Evolutionary conservation across 1,140 invertebrate species (phyloP).

Genomic region (Metopolophium dirhodum): DNA sequence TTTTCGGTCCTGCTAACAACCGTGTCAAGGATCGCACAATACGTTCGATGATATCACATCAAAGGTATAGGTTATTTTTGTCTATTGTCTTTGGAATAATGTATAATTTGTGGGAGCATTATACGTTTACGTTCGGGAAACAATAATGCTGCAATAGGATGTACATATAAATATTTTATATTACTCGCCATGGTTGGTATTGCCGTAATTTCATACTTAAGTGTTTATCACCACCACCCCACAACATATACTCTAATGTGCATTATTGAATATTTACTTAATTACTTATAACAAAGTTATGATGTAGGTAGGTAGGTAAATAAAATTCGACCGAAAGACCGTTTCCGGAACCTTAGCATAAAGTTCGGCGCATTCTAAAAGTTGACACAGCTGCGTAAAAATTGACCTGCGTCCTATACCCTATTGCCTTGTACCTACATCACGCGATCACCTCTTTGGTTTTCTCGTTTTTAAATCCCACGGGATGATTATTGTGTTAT

Average conservation of each 20-base stretch:
- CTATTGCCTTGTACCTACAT: neutral
- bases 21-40: constrained; percentile 40
- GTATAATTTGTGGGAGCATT: neutral
- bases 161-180: neutral
- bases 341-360: no score
- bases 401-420: no score
- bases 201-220: no score
- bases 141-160: neutral
- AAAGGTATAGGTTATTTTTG: neutral
- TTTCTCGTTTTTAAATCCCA: neutral
- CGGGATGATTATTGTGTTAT: neutral
- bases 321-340: no score
- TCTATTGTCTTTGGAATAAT: constrained; percentile 30
- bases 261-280: no score
- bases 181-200: neutral
- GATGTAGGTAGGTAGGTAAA: no score
- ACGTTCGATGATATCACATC: constrained; percentile 6
- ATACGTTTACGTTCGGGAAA: neutral
- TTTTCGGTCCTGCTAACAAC: constrained; percentile 15
- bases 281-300: no score
- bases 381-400: no score
- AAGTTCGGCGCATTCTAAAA: no score
- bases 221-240: no score
- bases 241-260: no score
- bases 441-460: neutral